Evolutionary conservation across 2,113 vertebrate genomes (phyloP).

Genomic region (Zingel zingel): DNA sequence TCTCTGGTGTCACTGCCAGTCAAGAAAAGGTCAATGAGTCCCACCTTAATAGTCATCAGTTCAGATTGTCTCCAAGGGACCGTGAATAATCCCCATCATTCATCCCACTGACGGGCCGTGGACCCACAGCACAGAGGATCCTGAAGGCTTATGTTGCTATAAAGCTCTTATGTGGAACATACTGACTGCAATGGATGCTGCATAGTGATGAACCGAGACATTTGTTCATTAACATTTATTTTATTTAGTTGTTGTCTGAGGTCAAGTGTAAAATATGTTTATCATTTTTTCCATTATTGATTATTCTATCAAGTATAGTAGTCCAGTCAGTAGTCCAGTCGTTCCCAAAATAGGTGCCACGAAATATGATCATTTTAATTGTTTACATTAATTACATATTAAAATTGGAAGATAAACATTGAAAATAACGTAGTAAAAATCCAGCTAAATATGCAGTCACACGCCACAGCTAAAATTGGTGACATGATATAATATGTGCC

Average conservation of each 20-base stretch:
- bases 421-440: no score
- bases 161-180: slow-evolving; percentile 23
- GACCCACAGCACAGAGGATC: slow-evolving; percentile 22
- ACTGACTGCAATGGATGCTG: neutral
- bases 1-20: slow-evolving; percentile 58
- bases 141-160: slow-evolving; percentile 30
- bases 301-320: neutral
- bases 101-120: slow-evolving; percentile 39
- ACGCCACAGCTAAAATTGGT: neutral
- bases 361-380: neutral
- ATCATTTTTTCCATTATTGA: neutral
- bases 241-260: neutral
- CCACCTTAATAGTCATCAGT: slow-evolving; percentile 62
- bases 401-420: neutral
- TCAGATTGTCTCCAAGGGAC: slow-evolving; percentile 62
- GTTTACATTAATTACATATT: neutral
- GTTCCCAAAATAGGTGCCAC: neutral
- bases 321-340: neutral
- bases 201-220: slow-evolving; percentile 13
- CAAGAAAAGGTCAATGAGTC: slow-evolving; percentile 68
- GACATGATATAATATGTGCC: neutral
- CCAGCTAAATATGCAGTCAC: neutral
- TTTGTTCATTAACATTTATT: neutral
- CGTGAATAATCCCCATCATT: slow-evolving; percentile 67
- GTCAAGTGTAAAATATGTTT: neutral